Evolutionary conservation across 2,888 invertebrate genomes (phyloP).

Genomic region (Hydropsyche betteni): DNA sequence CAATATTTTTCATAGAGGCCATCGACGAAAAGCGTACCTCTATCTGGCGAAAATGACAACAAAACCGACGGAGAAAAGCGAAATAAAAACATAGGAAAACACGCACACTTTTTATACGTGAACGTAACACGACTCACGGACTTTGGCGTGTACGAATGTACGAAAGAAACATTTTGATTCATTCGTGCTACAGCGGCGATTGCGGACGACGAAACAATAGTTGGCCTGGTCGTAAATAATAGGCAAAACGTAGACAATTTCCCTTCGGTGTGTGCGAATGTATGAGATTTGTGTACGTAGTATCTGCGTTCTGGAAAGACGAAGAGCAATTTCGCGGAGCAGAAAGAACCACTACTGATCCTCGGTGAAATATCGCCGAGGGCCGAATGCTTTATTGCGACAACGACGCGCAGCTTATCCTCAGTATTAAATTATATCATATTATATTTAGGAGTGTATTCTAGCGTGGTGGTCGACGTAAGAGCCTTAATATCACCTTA

Average conservation of each 20-base stretch:
- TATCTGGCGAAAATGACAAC: no score
- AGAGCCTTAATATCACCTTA: no score
- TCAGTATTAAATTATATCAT: constrained; percentile 45
- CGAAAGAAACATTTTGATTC: constrained; percentile 34
- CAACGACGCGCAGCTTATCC: constrained; percentile 42
- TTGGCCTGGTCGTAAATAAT: constrained; percentile 43
- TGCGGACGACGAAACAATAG: constrained; percentile 35
- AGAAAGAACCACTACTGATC: constrained; percentile 39
- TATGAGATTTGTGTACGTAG: not conserved
- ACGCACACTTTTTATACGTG: no score
- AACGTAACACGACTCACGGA: no score
- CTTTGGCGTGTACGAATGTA: no score
- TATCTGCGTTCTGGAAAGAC: constrained; percentile 5
- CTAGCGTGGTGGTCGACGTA: no score
- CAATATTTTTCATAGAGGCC: constrained; percentile 14
- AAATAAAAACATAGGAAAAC: no score
- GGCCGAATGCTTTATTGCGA: constrained; percentile 47
- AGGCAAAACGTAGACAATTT: constrained; percentile 34
- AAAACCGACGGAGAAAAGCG: no score
- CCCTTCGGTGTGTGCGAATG: not conserved
- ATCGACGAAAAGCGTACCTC: not conserved
- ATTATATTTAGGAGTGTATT: not conserved
- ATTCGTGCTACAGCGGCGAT: constrained; percentile 11
- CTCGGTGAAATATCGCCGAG: constrained; percentile 45
- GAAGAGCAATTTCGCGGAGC: constrained; percentile 41